These are phyloP conservation scores for Leuciscus idus DNA, from an alignment of 2,113 vertebrate species.

Conservation along the genomic window DNA sequence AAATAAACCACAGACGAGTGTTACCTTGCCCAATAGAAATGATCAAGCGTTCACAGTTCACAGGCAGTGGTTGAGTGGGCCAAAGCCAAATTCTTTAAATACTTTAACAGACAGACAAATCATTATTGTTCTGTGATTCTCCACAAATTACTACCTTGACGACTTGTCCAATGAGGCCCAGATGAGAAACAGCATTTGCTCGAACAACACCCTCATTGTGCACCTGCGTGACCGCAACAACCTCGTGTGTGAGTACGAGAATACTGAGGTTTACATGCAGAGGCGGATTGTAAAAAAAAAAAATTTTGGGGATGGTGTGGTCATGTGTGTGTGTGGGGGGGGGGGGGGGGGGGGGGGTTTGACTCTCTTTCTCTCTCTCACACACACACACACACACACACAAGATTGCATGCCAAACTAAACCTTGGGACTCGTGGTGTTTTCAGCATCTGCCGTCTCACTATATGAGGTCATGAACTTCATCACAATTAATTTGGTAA, in stretches of 20 bases:
- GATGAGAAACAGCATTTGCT: not conserved
- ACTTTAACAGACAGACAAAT: not conserved
- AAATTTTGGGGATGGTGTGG: too few relatives aligned
- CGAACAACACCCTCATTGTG: constrained; percentile 28
- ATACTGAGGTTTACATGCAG: not conserved
- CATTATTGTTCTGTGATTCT: constrained; percentile 17
- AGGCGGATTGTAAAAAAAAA: too few relatives aligned
- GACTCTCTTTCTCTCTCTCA: too few relatives aligned
- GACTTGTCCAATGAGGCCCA: not conserved
- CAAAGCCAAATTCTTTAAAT: not conserved
- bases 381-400: too few relatives aligned
- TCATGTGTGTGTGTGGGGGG: too few relatives aligned
- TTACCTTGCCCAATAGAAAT: not conserved
- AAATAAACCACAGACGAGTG: not conserved
- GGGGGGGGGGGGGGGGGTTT: too few relatives aligned
- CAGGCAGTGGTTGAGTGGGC: not conserved
- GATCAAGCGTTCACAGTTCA: not conserved
- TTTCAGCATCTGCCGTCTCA: too few relatives aligned
- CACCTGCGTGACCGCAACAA: constrained; percentile 32
- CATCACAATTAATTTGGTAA: not conserved
- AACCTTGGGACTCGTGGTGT: too few relatives aligned
- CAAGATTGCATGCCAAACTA: too few relatives aligned
- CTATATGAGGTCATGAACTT: not conserved
- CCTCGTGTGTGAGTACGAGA: not conserved
- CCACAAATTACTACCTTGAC: not conserved